These are phyloP conservation scores for Petrocephalus schoutedeni DNA, from an alignment of 2,797 vertebrate genomes.

Conservation along the genomic window DNA sequence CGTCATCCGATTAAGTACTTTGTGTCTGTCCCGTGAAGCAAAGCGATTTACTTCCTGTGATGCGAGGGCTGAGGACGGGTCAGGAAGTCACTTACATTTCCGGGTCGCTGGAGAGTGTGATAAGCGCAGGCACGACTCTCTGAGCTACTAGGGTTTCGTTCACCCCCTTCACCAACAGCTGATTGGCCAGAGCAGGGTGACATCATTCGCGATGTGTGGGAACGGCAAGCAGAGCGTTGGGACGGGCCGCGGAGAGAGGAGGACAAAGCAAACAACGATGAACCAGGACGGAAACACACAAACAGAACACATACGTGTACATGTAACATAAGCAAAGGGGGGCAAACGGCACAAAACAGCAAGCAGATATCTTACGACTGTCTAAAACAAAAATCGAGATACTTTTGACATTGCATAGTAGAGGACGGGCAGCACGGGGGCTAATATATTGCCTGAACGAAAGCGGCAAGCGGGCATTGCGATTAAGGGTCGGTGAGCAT, in stretches of 20 bases:
- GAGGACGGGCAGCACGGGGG: background rate
- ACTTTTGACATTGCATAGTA: slow-evolving; percentile 25
- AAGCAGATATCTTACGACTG: slow-evolving; percentile 58
- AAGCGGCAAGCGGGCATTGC: background rate
- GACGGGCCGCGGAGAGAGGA: slow-evolving; percentile 68
- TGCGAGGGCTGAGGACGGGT: slow-evolving; percentile 64
- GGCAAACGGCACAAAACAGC: slow-evolving; percentile 56
- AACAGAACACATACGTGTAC: slow-evolving; percentile 43
- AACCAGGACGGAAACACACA: slow-evolving; percentile 56
- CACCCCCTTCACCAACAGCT: slow-evolving; percentile 99
- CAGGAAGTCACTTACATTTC: slow-evolving; percentile 95
- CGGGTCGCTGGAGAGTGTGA: slow-evolving; percentile 99
- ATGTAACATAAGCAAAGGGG: slow-evolving; percentile 17
- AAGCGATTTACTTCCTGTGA: slow-evolving; percentile 61
- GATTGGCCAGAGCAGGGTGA: slow-evolving; percentile 84
- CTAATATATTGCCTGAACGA: background rate
- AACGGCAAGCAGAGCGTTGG: slow-evolving; percentile 82
- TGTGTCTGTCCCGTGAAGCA: background rate
- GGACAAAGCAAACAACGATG: slow-evolving; percentile 44
- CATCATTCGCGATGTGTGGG: slow-evolving; percentile 86
- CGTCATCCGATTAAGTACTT: background rate
- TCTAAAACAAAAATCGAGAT: slow-evolving; percentile 56
- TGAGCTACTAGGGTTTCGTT: slow-evolving; percentile 99
- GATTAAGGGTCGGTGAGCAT: background rate
- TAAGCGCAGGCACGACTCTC: slow-evolving; percentile 99